Conservation (phyloP, 2,888 invertebrate genomes). For the Iselma pallidipennis region DNA sequence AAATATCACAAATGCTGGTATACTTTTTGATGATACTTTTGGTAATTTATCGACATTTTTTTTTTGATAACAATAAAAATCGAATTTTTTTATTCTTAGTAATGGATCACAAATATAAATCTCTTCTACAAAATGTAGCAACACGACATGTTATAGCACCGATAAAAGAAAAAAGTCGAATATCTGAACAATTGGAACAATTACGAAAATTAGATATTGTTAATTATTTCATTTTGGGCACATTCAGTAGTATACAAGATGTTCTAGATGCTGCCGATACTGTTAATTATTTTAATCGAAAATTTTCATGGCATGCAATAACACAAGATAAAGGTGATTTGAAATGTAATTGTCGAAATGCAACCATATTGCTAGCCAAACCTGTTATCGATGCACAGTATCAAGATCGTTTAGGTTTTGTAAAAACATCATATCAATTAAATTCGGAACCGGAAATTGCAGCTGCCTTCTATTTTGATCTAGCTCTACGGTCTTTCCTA, state of each 20-base stretch:
- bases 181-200: slow-evolving; percentile 71
- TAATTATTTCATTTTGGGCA: slow-evolving; percentile 85
- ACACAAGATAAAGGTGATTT: slow-evolving; percentile 76
- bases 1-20: slow-evolving; percentile 90
- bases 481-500: slow-evolving; percentile 73
- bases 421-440: slow-evolving; percentile 73
- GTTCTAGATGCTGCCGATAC: slow-evolving; percentile 64
- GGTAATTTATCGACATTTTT: too few relatives aligned
- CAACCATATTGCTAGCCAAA: slow-evolving; percentile 74
- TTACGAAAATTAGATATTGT: slow-evolving; percentile 82
- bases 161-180: slow-evolving; percentile 60
- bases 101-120: slow-evolving; percentile 94
- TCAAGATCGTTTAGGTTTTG: slow-evolving; percentile 70
- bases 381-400: slow-evolving; percentile 71
- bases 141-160: slow-evolving; percentile 87
- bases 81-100: slow-evolving; percentile 57
- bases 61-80: slow-evolving; percentile 65
- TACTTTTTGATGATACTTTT: slow-evolving; percentile 76
- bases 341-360: slow-evolving; percentile 75
- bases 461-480: slow-evolving; percentile 87
- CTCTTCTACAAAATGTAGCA: slow-evolving; percentile 85
- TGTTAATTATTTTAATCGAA: slow-evolving; percentile 74
- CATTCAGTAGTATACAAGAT: slow-evolving; percentile 66
- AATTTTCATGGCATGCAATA: slow-evolving; percentile 87
- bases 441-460: slow-evolving; percentile 75